phyloP scores from a whole-genome alignment of 2,888 invertebrate genomes.

The Yponomeuta sedellus region DNA sequence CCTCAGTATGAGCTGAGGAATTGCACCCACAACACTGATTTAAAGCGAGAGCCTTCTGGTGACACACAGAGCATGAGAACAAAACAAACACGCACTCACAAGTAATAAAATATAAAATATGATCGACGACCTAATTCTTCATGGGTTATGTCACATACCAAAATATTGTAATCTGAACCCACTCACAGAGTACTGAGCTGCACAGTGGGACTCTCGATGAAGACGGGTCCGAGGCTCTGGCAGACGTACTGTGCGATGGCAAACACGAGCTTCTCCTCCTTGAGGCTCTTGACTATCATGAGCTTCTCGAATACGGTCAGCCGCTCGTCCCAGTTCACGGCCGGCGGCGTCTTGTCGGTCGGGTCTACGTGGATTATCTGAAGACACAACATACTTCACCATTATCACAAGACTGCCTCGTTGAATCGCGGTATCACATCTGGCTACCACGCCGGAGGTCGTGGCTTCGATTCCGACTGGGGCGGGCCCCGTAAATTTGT shows the following conservation, averaged over 20 bases:
- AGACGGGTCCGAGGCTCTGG: constrained; percentile 83
- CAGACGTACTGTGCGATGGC: constrained; percentile 89
- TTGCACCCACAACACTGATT: too few relatives aligned
- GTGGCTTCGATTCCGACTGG: too few relatives aligned
- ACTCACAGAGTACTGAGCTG: constrained; percentile 80
- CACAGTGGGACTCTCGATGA: constrained; percentile 89
- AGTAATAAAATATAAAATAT: neutral
- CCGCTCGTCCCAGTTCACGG: constrained; percentile 77
- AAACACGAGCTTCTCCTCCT: constrained; percentile 88
- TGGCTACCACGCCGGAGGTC: too few relatives aligned
- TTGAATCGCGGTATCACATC: too few relatives aligned
- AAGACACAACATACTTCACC: constrained; percentile 19
- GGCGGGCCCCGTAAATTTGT: too few relatives aligned
- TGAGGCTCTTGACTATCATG: constrained; percentile 84
- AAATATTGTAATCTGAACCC: neutral
- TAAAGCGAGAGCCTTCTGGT: too few relatives aligned
- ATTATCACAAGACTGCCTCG: too few relatives aligned
- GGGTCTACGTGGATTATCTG: constrained; percentile 78
- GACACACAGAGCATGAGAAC: too few relatives aligned
- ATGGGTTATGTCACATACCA: too few relatives aligned
- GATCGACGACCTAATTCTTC: neutral
- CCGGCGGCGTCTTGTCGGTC: constrained; percentile 37
- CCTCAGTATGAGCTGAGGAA: too few relatives aligned
- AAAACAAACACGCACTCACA: too few relatives aligned
- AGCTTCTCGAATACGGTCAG: constrained; percentile 87